A percentile compares a stretch with the other conserved stretches of the same genome.
phyloP scores from a whole-genome alignment of 23 tunicate genomes.

The Ascidia mentula region DNA sequence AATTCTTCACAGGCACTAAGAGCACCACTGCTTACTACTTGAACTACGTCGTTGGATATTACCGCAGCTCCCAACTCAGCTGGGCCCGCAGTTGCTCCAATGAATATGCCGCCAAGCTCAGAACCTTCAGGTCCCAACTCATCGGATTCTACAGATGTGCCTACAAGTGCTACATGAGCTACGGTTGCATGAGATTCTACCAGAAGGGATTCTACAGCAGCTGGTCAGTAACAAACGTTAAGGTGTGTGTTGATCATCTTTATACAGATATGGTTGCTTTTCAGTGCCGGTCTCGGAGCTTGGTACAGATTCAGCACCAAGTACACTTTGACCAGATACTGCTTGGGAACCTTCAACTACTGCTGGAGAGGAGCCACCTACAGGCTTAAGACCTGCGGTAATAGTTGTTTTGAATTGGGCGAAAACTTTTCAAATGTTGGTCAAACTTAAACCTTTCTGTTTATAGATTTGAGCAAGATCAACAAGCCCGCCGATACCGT shows the following conservation, averaged over 20 bases:
- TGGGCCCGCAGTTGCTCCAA: neutral
- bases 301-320: constrained; percentile 5
- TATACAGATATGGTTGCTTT: neutral
- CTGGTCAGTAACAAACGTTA: neutral
- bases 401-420: no score
- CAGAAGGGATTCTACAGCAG: neutral
- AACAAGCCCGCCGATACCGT: neutral
- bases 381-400: neutral
- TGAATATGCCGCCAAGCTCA: neutral
- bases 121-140: neutral
- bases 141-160: constrained; percentile 1
- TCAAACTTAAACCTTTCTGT: no score
- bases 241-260: neutral
- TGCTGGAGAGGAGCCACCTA: neutral
- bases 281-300: neutral
- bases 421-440: no score
- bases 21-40: neutral
- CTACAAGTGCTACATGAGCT: neutral
- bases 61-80: neutral
- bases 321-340: neutral
- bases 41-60: neutral
- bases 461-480: neutral
- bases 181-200: neutral
- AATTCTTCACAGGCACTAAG: neutral
- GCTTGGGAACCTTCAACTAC: neutral